Conservation (phyloP, 1,140 invertebrate species). For the Orius laevigatus region DNA sequence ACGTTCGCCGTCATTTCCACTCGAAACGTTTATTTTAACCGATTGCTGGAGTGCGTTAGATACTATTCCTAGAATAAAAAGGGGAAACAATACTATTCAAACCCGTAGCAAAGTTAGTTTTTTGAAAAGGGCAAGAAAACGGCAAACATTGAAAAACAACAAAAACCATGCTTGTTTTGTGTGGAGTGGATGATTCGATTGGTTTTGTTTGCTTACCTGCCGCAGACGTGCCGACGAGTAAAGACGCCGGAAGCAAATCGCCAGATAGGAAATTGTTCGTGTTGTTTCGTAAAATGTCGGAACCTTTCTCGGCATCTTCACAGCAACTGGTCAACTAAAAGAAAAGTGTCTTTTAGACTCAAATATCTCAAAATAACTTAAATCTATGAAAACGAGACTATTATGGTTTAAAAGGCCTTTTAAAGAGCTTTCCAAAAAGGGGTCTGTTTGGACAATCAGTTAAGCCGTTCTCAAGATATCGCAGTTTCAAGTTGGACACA, state of each 20-base stretch:
- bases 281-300: constrained; percentile 57
- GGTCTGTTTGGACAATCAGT: too few species aligned
- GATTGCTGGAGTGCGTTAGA: constrained; percentile 21
- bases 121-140: too few species aligned
- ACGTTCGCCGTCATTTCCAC: constrained; percentile 26
- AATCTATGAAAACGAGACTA: too few species aligned
- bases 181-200: neutral
- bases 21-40: constrained; percentile 32
- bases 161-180: neutral
- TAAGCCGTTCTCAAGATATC: too few species aligned
- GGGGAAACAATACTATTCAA: neutral
- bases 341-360: neutral
- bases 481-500: too few species aligned
- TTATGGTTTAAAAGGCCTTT: too few species aligned
- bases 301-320: constrained; percentile 35
- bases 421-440: too few species aligned
- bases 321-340: constrained; percentile 9
- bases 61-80: constrained; percentile 16
- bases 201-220: constrained; percentile 7
- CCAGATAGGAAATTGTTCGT: constrained; percentile 60
- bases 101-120: too few species aligned
- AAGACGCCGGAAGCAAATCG: constrained; percentile 28
- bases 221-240: constrained; percentile 14
- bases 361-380: neutral
- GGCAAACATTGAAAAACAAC: neutral